A percentile compares a stretch with the other conserved stretches of the same genome.
Conservation (phyloP, 1,140 invertebrate genomes). For the Mya arenaria region DNA sequence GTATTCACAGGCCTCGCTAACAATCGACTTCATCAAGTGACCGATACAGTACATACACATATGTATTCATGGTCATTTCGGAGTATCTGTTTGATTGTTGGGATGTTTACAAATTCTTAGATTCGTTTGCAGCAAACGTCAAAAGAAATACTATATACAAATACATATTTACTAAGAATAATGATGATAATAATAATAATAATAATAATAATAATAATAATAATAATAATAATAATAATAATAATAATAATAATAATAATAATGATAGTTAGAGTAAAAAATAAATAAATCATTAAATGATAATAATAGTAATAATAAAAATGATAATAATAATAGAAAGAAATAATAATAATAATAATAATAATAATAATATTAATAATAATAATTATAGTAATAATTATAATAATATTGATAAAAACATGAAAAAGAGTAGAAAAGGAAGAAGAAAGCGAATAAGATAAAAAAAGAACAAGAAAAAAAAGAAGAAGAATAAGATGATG, state of each 20-base stretch:
- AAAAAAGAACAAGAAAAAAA: neutral
- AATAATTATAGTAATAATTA: neutral
- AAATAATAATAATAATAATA: slow-evolving; percentile 1
- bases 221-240: slow-evolving; percentile 1
- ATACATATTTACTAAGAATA: slow-evolving; percentile 6
- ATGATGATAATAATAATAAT: neutral
- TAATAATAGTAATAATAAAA: neutral
- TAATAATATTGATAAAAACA: neutral
- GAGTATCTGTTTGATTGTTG: too few species aligned
- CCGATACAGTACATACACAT: too few species aligned
- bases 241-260: slow-evolving; percentile 1
- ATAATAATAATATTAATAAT: neutral
- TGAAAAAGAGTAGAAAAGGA: neutral
- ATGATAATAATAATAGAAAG: neutral
- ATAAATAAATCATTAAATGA: too few species aligned
- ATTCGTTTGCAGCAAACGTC: too few species aligned
- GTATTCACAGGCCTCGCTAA: too few species aligned
- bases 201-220: neutral
- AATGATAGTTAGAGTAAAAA: neutral
- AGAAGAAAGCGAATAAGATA: neutral
- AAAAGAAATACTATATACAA: too few species aligned
- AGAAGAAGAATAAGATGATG: neutral
- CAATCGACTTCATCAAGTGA: too few species aligned
- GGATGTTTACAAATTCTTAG: too few species aligned
- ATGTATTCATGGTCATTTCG: too few species aligned